phyloP scores from a whole-genome alignment of 2,113 vertebrate genomes.

The Coptodon bakossiorum region DNA sequence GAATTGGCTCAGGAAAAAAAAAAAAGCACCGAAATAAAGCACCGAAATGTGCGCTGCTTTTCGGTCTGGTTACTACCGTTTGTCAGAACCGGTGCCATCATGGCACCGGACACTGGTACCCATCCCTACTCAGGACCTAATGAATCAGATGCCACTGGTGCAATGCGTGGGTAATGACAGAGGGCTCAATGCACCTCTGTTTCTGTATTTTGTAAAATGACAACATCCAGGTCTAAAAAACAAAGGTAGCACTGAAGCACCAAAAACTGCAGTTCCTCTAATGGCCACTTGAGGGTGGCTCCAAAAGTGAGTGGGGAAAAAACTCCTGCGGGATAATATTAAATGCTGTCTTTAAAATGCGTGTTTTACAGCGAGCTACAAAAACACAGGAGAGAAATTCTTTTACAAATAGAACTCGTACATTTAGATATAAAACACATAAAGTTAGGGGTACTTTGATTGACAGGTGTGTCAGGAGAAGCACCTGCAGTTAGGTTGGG shows the following conservation, averaged over 20 bases:
- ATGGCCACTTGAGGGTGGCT: background rate
- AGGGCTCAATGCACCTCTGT: background rate
- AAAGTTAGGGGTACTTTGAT: background rate
- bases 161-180: background rate
- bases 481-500: background rate
- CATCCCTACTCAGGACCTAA: background rate
- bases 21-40: no score
- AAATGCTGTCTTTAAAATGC: background rate
- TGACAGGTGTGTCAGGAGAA: background rate
- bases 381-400: background rate
- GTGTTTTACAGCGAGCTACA: accelerated
- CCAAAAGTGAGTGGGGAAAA: background rate
- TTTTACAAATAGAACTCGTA: background rate
- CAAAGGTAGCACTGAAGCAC: accelerated
- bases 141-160: background rate
- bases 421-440: background rate
- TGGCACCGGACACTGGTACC: no score
- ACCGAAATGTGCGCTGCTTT: no score
- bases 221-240: background rate
- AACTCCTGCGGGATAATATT: background rate
- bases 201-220: background rate
- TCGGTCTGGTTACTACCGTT: no score
- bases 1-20: no score
- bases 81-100: no score
- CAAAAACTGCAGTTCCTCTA: background rate